Percentiles rank a stretch among this genome's conserved stretches.
Evolutionary conservation across 2,888 invertebrate genomes (phyloP).

Genomic region (Perithous albicinctus): DNA sequence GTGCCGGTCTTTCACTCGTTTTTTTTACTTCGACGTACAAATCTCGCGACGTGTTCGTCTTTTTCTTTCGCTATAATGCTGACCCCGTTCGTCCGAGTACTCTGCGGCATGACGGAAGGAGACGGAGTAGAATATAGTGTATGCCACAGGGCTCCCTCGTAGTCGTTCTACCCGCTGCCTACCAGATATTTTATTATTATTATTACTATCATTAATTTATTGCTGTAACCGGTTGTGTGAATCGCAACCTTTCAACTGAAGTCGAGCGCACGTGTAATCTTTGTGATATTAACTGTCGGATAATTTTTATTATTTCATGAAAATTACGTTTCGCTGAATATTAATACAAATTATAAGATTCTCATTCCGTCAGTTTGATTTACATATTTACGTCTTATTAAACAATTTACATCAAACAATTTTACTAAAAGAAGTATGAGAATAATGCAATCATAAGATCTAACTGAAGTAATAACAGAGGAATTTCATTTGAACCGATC

Average conservation of each 20-base stretch:
- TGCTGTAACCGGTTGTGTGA: conserved; percentile 29
- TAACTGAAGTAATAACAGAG: neutral
- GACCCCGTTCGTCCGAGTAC: neutral
- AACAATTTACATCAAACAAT: neutral
- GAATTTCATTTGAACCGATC: no score
- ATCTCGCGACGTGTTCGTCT: conserved; percentile 19
- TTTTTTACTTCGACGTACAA: conserved; percentile 20
- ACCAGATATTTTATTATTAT: conserved; percentile 25
- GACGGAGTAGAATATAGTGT: neutral
- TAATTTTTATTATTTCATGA: neutral
- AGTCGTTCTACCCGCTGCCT: conserved; percentile 25
- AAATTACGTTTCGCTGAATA: neutral
- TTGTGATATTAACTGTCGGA: conserved; percentile 6
- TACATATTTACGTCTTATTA: neutral
- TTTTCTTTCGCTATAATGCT: conserved; percentile 14
- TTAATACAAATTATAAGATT: neutral
- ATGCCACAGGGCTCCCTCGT: conserved; percentile 3
- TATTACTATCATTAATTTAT: conserved; percentile 45
- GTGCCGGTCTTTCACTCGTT: conserved; percentile 27
- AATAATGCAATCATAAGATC: neutral
- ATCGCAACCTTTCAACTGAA: conserved; percentile 4
- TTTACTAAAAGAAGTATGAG: neutral
- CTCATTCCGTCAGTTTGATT: neutral
- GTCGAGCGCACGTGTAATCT: conserved; percentile 3
- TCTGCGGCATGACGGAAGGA: neutral